Evolutionary conservation across 2,888 invertebrate genomes (phyloP), one percentile per base, ranked within the genome.

Genomic region (Drosophila paracracens): DNA sequence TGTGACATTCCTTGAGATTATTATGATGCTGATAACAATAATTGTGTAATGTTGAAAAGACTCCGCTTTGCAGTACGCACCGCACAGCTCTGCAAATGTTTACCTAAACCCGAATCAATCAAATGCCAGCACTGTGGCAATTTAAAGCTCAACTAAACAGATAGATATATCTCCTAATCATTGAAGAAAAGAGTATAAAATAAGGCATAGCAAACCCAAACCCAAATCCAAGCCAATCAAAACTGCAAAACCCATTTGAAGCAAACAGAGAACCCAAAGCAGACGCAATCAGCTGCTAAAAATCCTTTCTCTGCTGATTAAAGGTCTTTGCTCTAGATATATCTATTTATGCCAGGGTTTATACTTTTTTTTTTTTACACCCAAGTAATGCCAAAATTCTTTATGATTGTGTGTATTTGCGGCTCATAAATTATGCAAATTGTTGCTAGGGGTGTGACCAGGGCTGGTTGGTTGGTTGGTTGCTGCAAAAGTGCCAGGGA

Each of bases 381-480:
- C 56, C 56, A 40, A 29, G 36, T 29, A 61, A 62, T 38, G 56
- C 60, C 13, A 21, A 60, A 48, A 53, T 50, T 43, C 29, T 35
- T 50, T 54, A 31, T 70, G 69, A 70, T 35, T 29, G 63, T 62
- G 48, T 57, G 27, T 54, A 29, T 70, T 46, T 58, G 50, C 31
- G 35, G 50, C 48, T 52, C 57, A 70, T 74, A 82, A 74, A 84
- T 74, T 81, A 81, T 81, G 85, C 68, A 81, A 81, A 81, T 81
- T 76, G 54, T 21, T 48, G 31, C 21, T 31, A 40, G 27, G 48
- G 51, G 10, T 27, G 51, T 46, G 52, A 52, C 38, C 33, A 25
- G 70, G 53, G 43, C 35, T 33, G 31, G 31, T 31, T 33, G 61
- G 25, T 25, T 33, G 31, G 31, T 31, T 33, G 62, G 25, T 25